Evolutionary conservation across 2,113 vertebrate species (phyloP), one percentile per base, ranked within the genome.

Genomic region (Hemichromis elongatus): DNA sequence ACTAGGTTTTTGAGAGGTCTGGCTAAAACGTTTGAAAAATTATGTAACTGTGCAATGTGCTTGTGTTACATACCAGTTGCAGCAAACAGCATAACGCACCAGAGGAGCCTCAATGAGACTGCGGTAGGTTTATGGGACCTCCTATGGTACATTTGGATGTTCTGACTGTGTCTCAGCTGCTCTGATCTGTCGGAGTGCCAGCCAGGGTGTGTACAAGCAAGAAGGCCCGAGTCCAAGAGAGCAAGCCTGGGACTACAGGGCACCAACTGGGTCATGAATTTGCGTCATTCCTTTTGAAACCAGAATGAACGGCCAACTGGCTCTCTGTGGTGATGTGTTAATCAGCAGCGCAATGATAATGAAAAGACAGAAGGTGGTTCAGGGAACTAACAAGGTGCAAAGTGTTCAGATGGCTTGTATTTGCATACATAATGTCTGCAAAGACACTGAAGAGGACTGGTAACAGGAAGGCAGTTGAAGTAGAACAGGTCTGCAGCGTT

Each of bases 221-320:
- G 45, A 88, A 61, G 68, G 83, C 78, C 37, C n/a, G 66, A 7
- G 88, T 85, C 63, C 82, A 89, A 75, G 81, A 86, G 88, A 88
- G 80, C 85, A 70, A 81, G 83, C 56, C 86, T 79, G 26, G 86
- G 88, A n/a, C 81, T 92, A 75, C 35, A 10, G 89, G 77, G 21
- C 77, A 85, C 30, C 70, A 19, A 85, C 68, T 47, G 78, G 89
- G 92, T 90, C 90, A 86, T 56, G 77, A 83, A 93, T 92, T 91
- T 95, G 88, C 93, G 93, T 94, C 94, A 94, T 68, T 86, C 82
- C 84, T 40, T 89, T 94, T 94, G 89, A 93, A 92, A 89, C 52
- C 30, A 40, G 87, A 78, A 91, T 94, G 92, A 94, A 94, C 88
- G 80, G 80, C 84, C 80, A 30, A 30, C 33, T 68, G 54, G 84